A percentile compares a stretch with the other conserved stretches of the same genome.
phyloP scores from a whole-genome alignment of 2,888 invertebrate species.

The Brassicogethes aeneus region DNA sequence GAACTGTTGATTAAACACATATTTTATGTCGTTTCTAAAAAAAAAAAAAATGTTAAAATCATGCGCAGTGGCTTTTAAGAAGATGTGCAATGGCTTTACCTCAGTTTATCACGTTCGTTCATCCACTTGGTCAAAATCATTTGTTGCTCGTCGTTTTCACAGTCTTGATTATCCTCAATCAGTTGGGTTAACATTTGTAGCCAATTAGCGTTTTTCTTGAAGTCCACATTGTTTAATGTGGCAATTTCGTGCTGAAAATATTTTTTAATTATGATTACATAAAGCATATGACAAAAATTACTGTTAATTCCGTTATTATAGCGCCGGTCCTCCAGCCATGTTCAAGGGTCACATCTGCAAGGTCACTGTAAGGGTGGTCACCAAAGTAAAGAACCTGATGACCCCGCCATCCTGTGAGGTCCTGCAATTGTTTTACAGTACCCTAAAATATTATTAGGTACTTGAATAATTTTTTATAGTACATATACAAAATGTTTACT shows the following conservation, averaged over 20 bases:
- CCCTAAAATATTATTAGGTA: conserved; percentile 65
- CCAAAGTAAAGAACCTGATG: conserved; percentile 94
- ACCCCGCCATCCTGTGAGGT: conserved; percentile 87
- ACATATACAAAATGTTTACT: conserved; percentile 37
- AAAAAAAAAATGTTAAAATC: too few relatives aligned
- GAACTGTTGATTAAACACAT: conserved; percentile 90
- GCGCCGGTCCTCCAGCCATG: conserved; percentile 98
- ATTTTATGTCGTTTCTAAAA: conserved; percentile 76
- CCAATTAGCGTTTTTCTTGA: conserved; percentile 86
- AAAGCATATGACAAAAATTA: conserved; percentile 36
- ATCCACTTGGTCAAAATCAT: conserved; percentile 68
- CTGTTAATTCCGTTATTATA: conserved; percentile 89
- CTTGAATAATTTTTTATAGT: neutral
- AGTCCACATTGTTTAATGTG: conserved; percentile 72
- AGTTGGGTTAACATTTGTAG: conserved; percentile 83
- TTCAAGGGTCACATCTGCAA: conserved; percentile 91
- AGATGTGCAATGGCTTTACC: conserved; percentile 41
- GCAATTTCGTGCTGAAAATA: conserved; percentile 75
- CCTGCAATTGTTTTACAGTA: conserved; percentile 83
- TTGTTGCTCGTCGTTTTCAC: conserved; percentile 58
- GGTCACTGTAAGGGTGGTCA: conserved; percentile 95
- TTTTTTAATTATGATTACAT: neutral
- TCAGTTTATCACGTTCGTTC: conserved; percentile 65
- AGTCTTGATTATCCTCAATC: conserved; percentile 83
- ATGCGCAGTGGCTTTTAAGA: neutral